phyloP scores from a whole-genome alignment of 2,797 vertebrate species.

The Hydrocynus forskahlii region DNA sequence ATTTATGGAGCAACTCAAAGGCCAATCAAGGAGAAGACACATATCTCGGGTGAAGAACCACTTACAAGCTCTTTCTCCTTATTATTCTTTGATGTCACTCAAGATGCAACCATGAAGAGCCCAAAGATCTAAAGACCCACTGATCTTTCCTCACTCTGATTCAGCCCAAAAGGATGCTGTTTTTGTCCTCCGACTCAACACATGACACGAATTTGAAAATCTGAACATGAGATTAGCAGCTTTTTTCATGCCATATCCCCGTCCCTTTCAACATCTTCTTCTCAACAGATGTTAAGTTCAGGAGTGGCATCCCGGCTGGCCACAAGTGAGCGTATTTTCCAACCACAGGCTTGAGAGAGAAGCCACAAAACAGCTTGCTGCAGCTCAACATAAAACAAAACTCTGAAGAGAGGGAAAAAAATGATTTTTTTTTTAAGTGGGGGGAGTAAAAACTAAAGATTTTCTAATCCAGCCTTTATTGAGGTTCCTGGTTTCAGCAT shows the following conservation, averaged over 20 bases:
- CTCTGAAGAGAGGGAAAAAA: slow-evolving; percentile 73
- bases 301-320: slow-evolving; percentile 82
- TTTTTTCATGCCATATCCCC: slow-evolving; percentile 61
- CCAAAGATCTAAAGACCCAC: slow-evolving; percentile 59
- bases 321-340: slow-evolving; percentile 86
- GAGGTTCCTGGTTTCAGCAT: slow-evolving; percentile 85
- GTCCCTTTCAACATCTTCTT: slow-evolving; percentile 73
- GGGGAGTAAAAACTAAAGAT: slow-evolving; percentile 81
- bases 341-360: slow-evolving; percentile 82
- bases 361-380: slow-evolving; percentile 83
- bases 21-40: slow-evolving; percentile 36
- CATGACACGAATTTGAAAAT: slow-evolving; percentile 79
- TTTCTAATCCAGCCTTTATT: slow-evolving; percentile 89
- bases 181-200: slow-evolving; percentile 68
- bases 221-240: slow-evolving; percentile 75
- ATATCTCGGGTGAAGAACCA: slow-evolving; percentile 51
- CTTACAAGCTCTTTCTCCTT: slow-evolving; percentile 48
- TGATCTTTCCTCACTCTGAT: slow-evolving; percentile 59
- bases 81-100: slow-evolving; percentile 48
- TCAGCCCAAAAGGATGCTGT: slow-evolving; percentile 40
- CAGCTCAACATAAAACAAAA: slow-evolving; percentile 86
- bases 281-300: slow-evolving; percentile 84
- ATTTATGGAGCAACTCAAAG: slow-evolving; percentile 51
- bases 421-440: slow-evolving; percentile 74
- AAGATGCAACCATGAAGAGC: slow-evolving; percentile 54